Evolutionary conservation across 2,113 vertebrate genomes (phyloP).

Genomic region (Podiceps cristatus): DNA sequence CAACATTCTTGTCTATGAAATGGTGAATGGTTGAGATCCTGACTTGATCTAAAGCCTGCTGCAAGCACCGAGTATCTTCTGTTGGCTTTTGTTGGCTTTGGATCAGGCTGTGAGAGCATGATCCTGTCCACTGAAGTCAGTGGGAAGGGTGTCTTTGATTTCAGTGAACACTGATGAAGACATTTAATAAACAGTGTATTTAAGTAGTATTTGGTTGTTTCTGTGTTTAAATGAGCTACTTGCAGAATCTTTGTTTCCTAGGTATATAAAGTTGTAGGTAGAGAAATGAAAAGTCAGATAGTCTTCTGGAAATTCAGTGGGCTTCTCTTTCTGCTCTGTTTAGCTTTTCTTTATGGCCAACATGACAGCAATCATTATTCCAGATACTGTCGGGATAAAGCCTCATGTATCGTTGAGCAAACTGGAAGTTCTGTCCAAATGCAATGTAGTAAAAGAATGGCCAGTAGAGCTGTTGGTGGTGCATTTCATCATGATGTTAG

Average conservation of each 20-base stretch:
- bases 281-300: background rate
- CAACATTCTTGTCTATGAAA: background rate
- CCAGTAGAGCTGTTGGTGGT: background rate
- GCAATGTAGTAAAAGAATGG: background rate
- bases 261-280: background rate
- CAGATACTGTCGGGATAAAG: background rate
- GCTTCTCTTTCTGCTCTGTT: background rate
- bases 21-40: background rate
- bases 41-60: background rate
- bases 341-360: background rate
- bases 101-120: background rate
- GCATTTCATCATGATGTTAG: background rate
- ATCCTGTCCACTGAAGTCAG: background rate
- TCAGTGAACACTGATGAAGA: background rate
- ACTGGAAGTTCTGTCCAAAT: background rate
- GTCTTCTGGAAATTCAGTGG: background rate
- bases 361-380: background rate
- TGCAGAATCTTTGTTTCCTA: background rate
- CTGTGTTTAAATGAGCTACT: background rate
- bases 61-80: background rate
- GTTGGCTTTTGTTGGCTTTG: background rate
- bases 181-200: background rate
- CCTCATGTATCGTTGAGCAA: background rate
- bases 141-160: background rate
- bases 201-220: background rate